Base-by-base conservation (phyloP, 2,888 invertebrate genomes). In the Aspidiotus destructor region DNA sequence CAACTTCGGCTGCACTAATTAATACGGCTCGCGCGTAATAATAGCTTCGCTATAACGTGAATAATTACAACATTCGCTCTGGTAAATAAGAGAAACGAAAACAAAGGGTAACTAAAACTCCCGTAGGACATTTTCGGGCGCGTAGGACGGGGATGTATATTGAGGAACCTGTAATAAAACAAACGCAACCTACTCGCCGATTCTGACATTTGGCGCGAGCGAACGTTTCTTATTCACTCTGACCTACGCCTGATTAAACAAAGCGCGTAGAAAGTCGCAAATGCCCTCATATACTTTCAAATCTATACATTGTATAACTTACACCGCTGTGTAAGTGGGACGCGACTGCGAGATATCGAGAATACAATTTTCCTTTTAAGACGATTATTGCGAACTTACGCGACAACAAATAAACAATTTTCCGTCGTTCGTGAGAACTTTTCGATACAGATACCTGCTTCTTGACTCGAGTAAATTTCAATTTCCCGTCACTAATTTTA, bases 1-100 rank as follows among this genome's bases (percentile, higher is more conserved):
- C 55, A 65, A 65, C 58, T 65, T 65, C 55, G 65, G 65, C 55
- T 65, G 41, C 28, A 57, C 65, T 65, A 65, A 65, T 65, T 65
- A 65, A 65, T 65, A 48, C 57, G 57, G 65, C 65, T 57, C 28
- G 55, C 41, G 42, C 58, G 65, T 65, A 65, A 65, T 65, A 65
- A 65, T 65, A 65, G 65, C 65, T 65, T 40, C 58, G 58, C 65
- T 65, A 58, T 41, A 65, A 44, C 42, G 65, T 65, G 65, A 65
- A 65, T 65, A 65, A 65, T 65, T 58, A 58, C 58, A 57, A 58
- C 58, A 48, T 17, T 65, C 44, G 65, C 58, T 65, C 65, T 65
- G 55, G 65, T 65, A 65, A 65, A 65, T 58, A 58, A 57, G 65
- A 65, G 65, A 65, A 65, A 58, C 8, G 42, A 65, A 65, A 65